phyloP scores from a whole-genome alignment of 1,140 invertebrate genomes.

The Habropoda laboriosa region DNA sequence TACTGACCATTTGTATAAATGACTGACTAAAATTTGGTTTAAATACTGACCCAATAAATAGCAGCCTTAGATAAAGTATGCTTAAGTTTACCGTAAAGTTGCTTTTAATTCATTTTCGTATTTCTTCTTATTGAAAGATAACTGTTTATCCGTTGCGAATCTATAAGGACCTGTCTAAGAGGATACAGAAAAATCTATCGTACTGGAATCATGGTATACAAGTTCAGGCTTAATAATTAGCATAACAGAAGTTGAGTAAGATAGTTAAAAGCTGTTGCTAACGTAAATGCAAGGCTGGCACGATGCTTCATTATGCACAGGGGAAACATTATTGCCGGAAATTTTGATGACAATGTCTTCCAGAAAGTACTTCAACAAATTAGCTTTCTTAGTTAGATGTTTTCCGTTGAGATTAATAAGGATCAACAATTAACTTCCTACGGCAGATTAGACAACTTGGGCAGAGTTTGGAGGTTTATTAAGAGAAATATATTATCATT shows the following conservation, averaged over 20 bases:
- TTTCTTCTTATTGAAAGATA: too few species aligned
- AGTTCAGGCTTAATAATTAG: background rate
- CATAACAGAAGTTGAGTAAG: background rate
- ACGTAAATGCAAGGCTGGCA: background rate
- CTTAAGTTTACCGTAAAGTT: too few species aligned
- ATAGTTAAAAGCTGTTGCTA: background rate
- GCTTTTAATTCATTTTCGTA: too few species aligned
- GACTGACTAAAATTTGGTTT: too few species aligned
- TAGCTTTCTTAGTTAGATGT: background rate
- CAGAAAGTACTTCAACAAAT: background rate
- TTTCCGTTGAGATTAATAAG: background rate
- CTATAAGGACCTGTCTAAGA: too few species aligned
- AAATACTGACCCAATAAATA: too few species aligned
- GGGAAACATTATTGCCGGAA: background rate
- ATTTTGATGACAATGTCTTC: background rate
- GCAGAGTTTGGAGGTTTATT: background rate
- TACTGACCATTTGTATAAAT: too few species aligned
- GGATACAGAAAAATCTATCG: too few species aligned
- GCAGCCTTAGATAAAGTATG: too few species aligned
- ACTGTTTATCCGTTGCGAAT: too few species aligned
- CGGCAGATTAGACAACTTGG: too few species aligned
- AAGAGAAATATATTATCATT: background rate
- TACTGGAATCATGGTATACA: background rate
- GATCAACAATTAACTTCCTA: background rate
- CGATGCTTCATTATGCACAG: background rate